These are phyloP conservation scores for Rhynchophorus ferrugineus DNA, from an alignment of 1,140 invertebrate genomes.

Conservation along the genomic window DNA sequence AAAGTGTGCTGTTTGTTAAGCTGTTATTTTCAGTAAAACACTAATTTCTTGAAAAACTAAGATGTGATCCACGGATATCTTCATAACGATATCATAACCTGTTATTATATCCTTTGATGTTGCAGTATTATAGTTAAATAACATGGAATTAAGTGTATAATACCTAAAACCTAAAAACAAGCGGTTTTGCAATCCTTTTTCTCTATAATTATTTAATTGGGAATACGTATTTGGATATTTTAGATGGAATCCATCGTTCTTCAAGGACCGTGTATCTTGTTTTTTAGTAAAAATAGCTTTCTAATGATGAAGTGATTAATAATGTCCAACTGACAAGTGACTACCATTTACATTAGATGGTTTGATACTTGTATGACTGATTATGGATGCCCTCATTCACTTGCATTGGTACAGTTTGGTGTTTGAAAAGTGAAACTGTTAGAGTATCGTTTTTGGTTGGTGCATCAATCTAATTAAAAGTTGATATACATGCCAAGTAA, in stretches of 20 bases:
- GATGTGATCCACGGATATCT: not conserved
- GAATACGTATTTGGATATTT: no score
- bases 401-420: no score
- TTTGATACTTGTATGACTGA: no score
- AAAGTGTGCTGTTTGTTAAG: not conserved
- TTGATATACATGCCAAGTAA: not conserved
- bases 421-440: no score
- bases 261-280: no score
- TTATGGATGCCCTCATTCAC: no score
- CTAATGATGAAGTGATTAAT: no score
- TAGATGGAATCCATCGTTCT: no score
- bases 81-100: not conserved
- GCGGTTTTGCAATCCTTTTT: not conserved
- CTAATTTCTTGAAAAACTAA: conserved; percentile 1
- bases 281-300: no score
- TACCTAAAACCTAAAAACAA: not conserved
- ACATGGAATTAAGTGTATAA: conserved; percentile 3
- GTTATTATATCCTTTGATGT: not conserved
- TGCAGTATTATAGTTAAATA: conserved; percentile 1
- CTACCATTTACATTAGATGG: no score
- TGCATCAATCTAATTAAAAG: not conserved
- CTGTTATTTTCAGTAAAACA: conserved; percentile 1
- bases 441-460: not conserved
- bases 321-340: no score
- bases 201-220: not conserved